phyloP scores from a whole-genome alignment of 2,797 vertebrate species.

The Vireo griseus region DNA sequence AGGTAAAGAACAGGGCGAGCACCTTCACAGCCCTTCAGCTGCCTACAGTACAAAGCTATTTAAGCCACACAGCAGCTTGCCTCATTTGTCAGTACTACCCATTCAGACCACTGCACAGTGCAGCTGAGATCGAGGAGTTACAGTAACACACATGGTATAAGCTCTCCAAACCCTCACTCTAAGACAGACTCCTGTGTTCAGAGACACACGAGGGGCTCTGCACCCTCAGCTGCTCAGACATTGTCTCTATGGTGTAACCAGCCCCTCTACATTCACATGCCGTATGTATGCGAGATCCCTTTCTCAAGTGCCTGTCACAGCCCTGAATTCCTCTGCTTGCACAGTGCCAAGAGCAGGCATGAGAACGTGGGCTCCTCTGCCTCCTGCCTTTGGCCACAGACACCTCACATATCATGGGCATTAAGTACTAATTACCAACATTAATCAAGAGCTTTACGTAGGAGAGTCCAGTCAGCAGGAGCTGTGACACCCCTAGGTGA shows the following conservation, averaged over 20 bases:
- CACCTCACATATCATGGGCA: neutral
- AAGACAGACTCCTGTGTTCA: neutral
- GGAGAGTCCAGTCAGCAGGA: neutral
- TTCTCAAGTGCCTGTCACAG: neutral
- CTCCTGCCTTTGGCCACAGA: neutral
- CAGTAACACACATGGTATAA: neutral
- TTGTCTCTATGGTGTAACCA: neutral
- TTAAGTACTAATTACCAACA: neutral
- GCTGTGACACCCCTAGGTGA: neutral
- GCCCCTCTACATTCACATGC: neutral
- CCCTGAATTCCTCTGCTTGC: neutral
- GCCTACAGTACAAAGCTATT: neutral
- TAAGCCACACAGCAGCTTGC: neutral
- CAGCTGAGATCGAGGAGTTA: neutral
- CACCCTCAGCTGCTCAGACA: neutral
- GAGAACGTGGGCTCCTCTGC: neutral
- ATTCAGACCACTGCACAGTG: neutral
- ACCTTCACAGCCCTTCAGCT: neutral
- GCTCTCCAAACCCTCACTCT: neutral
- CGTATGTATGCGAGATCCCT: accelerated
- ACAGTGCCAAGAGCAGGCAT: neutral
- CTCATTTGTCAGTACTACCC: neutral
- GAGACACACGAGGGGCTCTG: neutral
- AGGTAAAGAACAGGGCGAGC: neutral
- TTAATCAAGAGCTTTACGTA: neutral